Evolutionary conservation across 2,888 invertebrate species (phyloP).

Genomic region (Pheosia gnoma): DNA sequence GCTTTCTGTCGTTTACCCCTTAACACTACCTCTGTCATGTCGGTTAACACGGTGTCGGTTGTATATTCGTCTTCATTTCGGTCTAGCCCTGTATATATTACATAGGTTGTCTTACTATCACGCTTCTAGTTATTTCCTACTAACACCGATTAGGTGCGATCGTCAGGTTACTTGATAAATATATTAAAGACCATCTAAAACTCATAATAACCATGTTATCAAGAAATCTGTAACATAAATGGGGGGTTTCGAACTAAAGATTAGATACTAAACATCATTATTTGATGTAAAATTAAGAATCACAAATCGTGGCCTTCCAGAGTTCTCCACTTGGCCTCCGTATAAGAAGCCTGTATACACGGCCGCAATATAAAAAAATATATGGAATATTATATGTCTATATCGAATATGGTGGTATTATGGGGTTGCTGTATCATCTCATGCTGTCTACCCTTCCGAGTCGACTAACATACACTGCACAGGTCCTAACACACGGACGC

Average conservation of each 20-base stretch:
- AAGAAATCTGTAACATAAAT: conserved; percentile 65
- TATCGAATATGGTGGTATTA: conserved; percentile 77
- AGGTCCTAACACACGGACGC: conserved; percentile 70
- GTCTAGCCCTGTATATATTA: conserved; percentile 71
- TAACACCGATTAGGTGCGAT: conserved; percentile 68
- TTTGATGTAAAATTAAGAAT: conserved; percentile 47
- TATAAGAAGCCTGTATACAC: conserved; percentile 45
- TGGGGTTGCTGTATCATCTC: conserved; percentile 78
- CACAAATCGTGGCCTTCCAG: conserved; percentile 79
- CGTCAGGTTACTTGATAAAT: conserved; percentile 74
- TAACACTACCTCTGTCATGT: conserved; percentile 61
- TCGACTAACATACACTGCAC: conserved; percentile 81
- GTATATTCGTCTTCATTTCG: conserved; percentile 60
- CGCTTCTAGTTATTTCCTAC: conserved; percentile 80
- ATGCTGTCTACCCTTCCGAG: conserved; percentile 76
- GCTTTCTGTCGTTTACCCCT: conserved; percentile 60
- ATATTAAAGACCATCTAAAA: conserved; percentile 18
- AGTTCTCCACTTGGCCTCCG: conserved; percentile 80
- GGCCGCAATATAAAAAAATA: conserved; percentile 62
- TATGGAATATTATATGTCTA: conserved; percentile 67
- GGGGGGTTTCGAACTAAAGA: conserved; percentile 55
- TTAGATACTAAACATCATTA: conserved; percentile 45
- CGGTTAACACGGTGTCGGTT: conserved; percentile 77
- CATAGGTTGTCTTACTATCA: conserved; percentile 66
- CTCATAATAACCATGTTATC: conserved; percentile 52